Evolutionary conservation across 2,888 invertebrate species (phyloP), one percentile per base, ranked within the genome.

Genomic region (Luperina nickerlii): DNA sequence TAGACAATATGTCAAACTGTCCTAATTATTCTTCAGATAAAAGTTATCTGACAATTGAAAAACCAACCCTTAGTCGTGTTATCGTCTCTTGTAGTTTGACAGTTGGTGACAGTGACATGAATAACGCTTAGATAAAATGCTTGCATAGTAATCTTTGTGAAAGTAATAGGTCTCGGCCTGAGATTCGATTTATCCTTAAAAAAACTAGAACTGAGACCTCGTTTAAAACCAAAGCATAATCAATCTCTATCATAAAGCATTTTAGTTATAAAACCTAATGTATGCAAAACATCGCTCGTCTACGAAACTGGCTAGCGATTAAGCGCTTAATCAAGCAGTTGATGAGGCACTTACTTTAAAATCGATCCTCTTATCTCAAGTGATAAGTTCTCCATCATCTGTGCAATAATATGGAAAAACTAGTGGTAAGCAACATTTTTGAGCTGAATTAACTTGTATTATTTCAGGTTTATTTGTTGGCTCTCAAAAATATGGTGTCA

Each of bases 271-370:
- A 82, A 85, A 80, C 54, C 54, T 77, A 68, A 78, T 82, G 69
- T 73, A 87, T 87, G 87, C 78, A 83, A 79, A 83, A 79, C 62
- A 78, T 60, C 66, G 69, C 72, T 70, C 79, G 75, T 71, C 78
- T 85, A 75, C 75, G 68, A 80, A 77, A 75, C 82, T 71, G 81
- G 76, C 32, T 70, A 76, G 86, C 80, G 77, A 82, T 82, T 78
- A 86, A 81, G 78, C 69, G 68, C 63, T 80, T 86, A 90, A 87
- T 85, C 74, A 79, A 88, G 69, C 77, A 70, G 79, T 79, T 83
- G 82, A 82, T 79, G 74, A 76, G 71, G 60, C 69, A 82, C 79
- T 86, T 82, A 78, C 70, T 68, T 65, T 80, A 45, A 75, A 74
- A 84, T 86, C 78, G 76, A 60, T 74, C 15, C 45, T 72, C 74